phyloP scores from a whole-genome alignment of 1,140 invertebrate genomes.

The Marisa cornuarietis region DNA sequence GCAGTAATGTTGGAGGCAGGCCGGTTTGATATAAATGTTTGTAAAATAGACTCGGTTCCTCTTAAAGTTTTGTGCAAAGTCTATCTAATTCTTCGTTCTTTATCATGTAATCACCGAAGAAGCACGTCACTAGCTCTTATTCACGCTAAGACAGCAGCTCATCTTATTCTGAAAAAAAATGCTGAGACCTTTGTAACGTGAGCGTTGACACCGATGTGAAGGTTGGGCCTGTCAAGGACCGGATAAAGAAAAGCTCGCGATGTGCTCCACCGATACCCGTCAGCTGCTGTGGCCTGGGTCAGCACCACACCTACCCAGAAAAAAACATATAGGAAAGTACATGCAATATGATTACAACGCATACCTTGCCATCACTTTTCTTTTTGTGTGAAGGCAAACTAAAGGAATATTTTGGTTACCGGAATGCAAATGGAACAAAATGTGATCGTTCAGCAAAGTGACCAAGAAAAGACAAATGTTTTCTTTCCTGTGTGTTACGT shows the following conservation, averaged over 20 bases:
- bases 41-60: too few relatives aligned
- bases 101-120: too few relatives aligned
- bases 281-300: slow-evolving; percentile 35
- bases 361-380: neutral
- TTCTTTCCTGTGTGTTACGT: too few relatives aligned
- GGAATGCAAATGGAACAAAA: neutral
- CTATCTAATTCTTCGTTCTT: too few relatives aligned
- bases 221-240: slow-evolving; percentile 41
- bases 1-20: too few relatives aligned
- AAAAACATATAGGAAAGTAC: neutral
- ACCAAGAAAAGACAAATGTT: too few relatives aligned
- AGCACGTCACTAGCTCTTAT: too few relatives aligned
- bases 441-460: neutral
- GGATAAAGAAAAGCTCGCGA: slow-evolving; percentile 47
- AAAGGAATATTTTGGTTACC: neutral
- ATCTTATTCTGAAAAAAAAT: too few relatives aligned
- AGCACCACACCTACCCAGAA: slow-evolving; percentile 19
- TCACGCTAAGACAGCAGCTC: too few relatives aligned
- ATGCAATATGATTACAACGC: neutral
- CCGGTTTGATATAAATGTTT: too few relatives aligned
- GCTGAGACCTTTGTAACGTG: slow-evolving; percentile 43
- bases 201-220: slow-evolving; percentile 42
- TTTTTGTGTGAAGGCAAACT: neutral
- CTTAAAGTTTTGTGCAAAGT: too few relatives aligned
- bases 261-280: slow-evolving; percentile 48